Evolutionary conservation across 2,113 vertebrate species (phyloP), one percentile per base, ranked within the genome.

Genomic region (Apodemus sylvaticus): DNA sequence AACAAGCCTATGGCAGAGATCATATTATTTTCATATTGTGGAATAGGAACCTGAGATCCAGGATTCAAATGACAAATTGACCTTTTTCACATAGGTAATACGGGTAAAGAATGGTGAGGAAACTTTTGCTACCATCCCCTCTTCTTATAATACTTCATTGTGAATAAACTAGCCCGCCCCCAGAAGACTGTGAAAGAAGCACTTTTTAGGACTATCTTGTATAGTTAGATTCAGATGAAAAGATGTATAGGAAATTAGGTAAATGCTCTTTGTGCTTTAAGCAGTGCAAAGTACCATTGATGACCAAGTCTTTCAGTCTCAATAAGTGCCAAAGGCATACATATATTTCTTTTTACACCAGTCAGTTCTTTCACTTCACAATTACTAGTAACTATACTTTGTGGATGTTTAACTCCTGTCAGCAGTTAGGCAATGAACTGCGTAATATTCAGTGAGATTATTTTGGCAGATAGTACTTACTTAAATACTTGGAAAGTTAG

Each of bases 361-460:
- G 13, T 89, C 11, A 86, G 31, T 64, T 95, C 31, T 87, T 92
- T 91, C 79, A 39, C 29, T 92, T 87, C 93, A 92, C 86, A 39
- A 82, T 94, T 94, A n/a, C n/a, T 14, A 39, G 0, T 88, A 89
- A 91, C 17, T 58, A n/a, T 85, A 48, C 85, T 94, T 97, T 95
- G 19, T 62, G 91, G 88, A 60, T 78, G 11, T 2, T 74, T 60
- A 89, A 14, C 77, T n/a, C 22, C 22, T 68, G 79, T 91, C 66
- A 77, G 36, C 24, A 91, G 29, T 34, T 64, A 34, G 51, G 29
- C 36, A 96, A 81, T 31, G 42, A 78, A 68, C 45, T 96, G 82
- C 95, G 74, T 87, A 88, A 71, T 81, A 86, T 94, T 83, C 42
- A 87, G 8, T 26, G 1, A 73, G 87, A 83, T 92, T 58, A 85